Evolutionary conservation across 2,888 invertebrate species (phyloP).

Genomic region (Diaphora mendica): DNA sequence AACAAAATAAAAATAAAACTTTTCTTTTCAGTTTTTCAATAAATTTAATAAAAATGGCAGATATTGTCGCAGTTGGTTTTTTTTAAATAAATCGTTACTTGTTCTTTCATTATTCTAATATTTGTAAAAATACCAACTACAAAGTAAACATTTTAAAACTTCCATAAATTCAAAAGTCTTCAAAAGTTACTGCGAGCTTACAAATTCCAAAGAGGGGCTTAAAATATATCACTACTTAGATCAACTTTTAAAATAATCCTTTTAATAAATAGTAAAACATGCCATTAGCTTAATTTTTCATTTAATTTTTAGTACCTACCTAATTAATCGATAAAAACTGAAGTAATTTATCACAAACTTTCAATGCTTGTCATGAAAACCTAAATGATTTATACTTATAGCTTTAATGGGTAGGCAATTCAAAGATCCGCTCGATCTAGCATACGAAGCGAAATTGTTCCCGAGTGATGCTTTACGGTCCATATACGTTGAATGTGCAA

Average conservation of each 20-base stretch:
- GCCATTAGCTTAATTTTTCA: background rate
- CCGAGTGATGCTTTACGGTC: constrained; percentile 54
- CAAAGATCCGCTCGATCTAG: constrained; percentile 48
- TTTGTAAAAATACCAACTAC: no score
- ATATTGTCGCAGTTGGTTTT: no score
- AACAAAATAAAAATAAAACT: no score
- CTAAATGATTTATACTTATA: constrained; percentile 1
- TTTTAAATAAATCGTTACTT: no score
- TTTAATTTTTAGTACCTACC: background rate
- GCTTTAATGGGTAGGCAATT: constrained; percentile 29
- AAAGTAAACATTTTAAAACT: background rate
- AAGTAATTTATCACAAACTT: background rate
- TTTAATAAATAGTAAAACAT: background rate
- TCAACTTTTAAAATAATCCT: background rate
- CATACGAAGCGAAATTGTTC: constrained; percentile 45
- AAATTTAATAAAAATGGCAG: no score
- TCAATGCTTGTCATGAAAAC: background rate
- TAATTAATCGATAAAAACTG: background rate
- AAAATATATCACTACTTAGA: background rate
- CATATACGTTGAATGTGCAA: constrained; percentile 57
- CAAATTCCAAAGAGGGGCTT: background rate
- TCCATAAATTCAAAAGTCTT: background rate
- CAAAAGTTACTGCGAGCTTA: background rate
- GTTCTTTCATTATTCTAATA: no score
- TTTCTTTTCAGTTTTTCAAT: no score